A percentile compares a stretch with the other conserved stretches of the same genome.
Evolutionary conservation across 1,140 invertebrate genomes (phyloP).

Genomic region (Bombus turneri): DNA sequence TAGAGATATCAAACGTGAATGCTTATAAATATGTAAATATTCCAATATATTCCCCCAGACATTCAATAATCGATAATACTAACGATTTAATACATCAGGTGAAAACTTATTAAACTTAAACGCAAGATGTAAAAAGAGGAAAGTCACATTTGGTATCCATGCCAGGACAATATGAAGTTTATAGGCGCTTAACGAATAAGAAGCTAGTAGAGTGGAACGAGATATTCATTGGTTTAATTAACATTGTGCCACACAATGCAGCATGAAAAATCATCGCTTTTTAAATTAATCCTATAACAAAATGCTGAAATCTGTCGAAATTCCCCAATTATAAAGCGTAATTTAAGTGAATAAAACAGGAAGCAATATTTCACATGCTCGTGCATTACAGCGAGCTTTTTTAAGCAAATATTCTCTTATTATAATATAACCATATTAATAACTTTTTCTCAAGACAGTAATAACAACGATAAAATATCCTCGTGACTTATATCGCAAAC

Average conservation of each 20-base stretch:
- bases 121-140: not conserved
- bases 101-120: not conserved
- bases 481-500: not conserved
- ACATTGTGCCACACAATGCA: not conserved
- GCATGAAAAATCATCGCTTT: not conserved
- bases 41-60: not conserved
- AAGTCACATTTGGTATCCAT: not conserved
- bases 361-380: not conserved
- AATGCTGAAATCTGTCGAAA: not conserved
- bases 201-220: constrained; percentile 8
- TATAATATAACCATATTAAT: too few relatives aligned
- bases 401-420: too few relatives aligned
- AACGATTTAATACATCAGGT: not conserved
- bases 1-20: not conserved
- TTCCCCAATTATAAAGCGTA: not conserved
- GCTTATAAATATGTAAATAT: not conserved
- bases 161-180: not conserved
- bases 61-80: not conserved
- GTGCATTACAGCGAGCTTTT: too few relatives aligned
- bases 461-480: not conserved
- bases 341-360: not conserved
- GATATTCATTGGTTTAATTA: not conserved
- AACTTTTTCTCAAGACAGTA: too few relatives aligned
- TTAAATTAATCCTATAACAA: not conserved
- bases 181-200: not conserved